Conservation (phyloP, 2,888 invertebrate species). For the Drosophila melanocephala region DNA sequence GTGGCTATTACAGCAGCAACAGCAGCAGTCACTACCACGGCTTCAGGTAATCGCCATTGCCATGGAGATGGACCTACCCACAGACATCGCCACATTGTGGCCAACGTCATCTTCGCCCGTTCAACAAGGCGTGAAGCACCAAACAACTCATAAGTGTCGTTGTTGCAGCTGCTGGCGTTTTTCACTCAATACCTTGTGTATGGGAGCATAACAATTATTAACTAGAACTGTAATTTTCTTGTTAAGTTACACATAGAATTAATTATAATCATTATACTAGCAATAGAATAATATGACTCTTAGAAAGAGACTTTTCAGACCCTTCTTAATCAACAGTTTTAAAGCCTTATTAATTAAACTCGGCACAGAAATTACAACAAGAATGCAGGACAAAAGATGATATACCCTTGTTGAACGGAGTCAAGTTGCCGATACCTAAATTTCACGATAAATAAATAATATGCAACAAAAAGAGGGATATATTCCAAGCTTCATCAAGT, state of each 20-base stretch:
- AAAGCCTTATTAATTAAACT: too few relatives aligned
- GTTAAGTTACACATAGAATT: not conserved
- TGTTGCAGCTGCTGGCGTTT: conserved; percentile 27
- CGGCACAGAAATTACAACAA: not conserved
- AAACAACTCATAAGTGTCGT: conserved; percentile 51
- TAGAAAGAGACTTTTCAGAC: not conserved
- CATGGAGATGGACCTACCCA: conserved; percentile 37
- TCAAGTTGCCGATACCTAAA: not conserved
- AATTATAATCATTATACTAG: too few relatives aligned
- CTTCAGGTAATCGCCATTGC: conserved; percentile 62
- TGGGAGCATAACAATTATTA: conserved; percentile 18
- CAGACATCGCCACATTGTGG: conserved; percentile 41
- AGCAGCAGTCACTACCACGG: conserved; percentile 18
- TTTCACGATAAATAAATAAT: not conserved
- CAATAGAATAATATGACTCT: not conserved
- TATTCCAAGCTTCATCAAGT: not conserved
- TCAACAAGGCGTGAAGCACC: conserved; percentile 80
- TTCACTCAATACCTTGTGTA: conserved; percentile 20
- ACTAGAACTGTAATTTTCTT: conserved; percentile 2
- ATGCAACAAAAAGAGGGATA: too few relatives aligned
- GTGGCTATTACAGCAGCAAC: conserved; percentile 68
- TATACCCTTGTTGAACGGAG: not conserved
- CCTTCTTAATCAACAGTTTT: too few relatives aligned
- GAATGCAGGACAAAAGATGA: not conserved
- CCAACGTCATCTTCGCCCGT: conserved; percentile 56